A percentile compares a stretch with the other conserved stretches of the same genome.
These are phyloP conservation scores for Chondrosia reniformis DNA, from an alignment of 37 sponge, comb jelly and placozoan species.

Conservation along the genomic window DNA sequence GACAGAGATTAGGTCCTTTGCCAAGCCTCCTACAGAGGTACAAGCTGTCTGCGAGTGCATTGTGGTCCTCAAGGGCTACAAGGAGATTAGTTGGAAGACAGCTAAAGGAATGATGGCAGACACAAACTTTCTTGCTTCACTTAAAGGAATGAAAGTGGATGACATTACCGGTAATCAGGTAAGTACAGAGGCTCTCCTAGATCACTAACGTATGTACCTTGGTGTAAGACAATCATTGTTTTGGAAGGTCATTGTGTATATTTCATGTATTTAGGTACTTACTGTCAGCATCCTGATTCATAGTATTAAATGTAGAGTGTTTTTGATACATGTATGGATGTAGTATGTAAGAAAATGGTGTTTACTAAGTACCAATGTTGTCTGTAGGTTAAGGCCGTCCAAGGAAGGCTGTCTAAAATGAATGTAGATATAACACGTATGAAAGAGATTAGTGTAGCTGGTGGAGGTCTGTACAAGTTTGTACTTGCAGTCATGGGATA, in stretches of 20 bases:
- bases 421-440: slow-evolving; percentile 77
- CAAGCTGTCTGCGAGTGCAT: slow-evolving; percentile 98
- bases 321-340: background rate
- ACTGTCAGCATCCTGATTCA: too few species aligned
- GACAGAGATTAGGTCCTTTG: slow-evolving; percentile 98
- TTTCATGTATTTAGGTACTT: too few species aligned
- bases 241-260: too few species aligned
- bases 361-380: too few species aligned
- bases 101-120: slow-evolving; percentile 99
- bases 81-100: slow-evolving; percentile 92
- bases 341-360: too few species aligned
- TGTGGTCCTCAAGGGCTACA: slow-evolving; percentile 77
- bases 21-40: slow-evolving; percentile 91
- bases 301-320: background rate
- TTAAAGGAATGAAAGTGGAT: slow-evolving; percentile 92
- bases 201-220: too few species aligned
- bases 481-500: slow-evolving; percentile 97
- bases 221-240: too few species aligned
- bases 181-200: background rate
- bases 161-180: slow-evolving; percentile 82
- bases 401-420: slow-evolving; percentile 58
- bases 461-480: slow-evolving; percentile 93
- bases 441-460: slow-evolving; percentile 90
- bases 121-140: slow-evolving; percentile 83
- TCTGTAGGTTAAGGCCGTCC: slow-evolving; percentile 56